Evolutionary conservation across 2,113 vertebrate species (phyloP).

Genomic region (Callorhinus ursinus): DNA sequence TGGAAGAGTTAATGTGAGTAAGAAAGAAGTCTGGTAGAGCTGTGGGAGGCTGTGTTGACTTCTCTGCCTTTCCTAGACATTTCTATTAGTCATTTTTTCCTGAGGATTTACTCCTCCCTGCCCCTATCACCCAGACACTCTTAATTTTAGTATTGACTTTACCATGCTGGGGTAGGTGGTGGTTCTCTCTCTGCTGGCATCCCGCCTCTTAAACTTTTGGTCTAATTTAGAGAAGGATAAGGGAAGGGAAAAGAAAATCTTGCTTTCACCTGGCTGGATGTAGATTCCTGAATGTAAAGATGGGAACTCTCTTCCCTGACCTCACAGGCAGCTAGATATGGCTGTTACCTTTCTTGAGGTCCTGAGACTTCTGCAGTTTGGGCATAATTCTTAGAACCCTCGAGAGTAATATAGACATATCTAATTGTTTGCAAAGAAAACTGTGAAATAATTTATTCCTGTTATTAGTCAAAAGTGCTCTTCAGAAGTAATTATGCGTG

Average conservation of each 20-base stretch:
- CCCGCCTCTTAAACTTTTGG: constrained; percentile 54
- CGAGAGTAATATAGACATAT: neutral
- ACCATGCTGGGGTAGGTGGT: constrained; percentile 52
- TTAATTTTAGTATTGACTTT: constrained; percentile 71
- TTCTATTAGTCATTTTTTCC: constrained; percentile 78
- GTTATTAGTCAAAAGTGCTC: constrained; percentile 59
- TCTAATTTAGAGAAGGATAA: constrained; percentile 64
- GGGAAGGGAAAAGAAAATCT: constrained; percentile 36
- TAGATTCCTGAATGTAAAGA: constrained; percentile 46
- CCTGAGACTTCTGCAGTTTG: constrained; percentile 43
- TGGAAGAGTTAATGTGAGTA: constrained; percentile 19
- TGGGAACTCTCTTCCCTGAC: constrained; percentile 21
- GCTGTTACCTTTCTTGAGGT: constrained; percentile 30
- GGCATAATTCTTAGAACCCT: constrained; percentile 50
- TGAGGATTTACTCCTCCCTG: constrained; percentile 74
- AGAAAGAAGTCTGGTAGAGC: constrained; percentile 53
- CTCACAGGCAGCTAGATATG: neutral
- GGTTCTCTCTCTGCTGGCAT: constrained; percentile 11
- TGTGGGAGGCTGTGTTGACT: constrained; percentile 64
- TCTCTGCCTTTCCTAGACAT: constrained; percentile 64
- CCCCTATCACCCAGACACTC: constrained; percentile 66
- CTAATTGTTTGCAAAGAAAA: constrained; percentile 38
- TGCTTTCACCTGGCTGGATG: constrained; percentile 25
- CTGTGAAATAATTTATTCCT: constrained; percentile 50
- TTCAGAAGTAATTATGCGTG: constrained; percentile 56